phyloP scores from a whole-genome alignment of 2,888 invertebrate genomes.

The Watsonalla binaria region DNA sequence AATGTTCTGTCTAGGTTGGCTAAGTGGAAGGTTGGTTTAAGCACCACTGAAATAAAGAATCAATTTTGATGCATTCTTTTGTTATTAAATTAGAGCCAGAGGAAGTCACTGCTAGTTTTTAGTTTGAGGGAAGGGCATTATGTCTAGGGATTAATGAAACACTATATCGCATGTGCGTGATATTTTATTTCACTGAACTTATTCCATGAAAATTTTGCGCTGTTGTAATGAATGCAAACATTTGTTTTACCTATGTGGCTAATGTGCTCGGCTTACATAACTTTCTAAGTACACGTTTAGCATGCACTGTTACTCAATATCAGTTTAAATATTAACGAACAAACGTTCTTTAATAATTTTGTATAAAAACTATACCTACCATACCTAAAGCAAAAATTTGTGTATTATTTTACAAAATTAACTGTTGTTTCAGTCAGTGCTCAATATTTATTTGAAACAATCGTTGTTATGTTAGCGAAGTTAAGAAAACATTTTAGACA shows the following conservation, averaged over 20 bases:
- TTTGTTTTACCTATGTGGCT: slow-evolving; percentile 64
- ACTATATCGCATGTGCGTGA: slow-evolving; percentile 72
- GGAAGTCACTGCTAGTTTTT: too few species aligned
- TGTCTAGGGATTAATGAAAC: slow-evolving; percentile 44
- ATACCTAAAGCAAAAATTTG: slow-evolving; percentile 49
- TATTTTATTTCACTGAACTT: slow-evolving; percentile 73
- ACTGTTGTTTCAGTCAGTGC: slow-evolving; percentile 38
- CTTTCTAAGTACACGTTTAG: slow-evolving; percentile 49
- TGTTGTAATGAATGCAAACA: slow-evolving; percentile 59
- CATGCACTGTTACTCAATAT: slow-evolving; percentile 44
- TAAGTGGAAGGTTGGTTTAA: too few species aligned
- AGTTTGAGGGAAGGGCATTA: neutral
- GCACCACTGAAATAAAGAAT: too few species aligned
- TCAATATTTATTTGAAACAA: slow-evolving; percentile 28
- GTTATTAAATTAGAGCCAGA: too few species aligned
- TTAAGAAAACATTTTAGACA: neutral
- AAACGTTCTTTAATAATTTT: slow-evolving; percentile 50
- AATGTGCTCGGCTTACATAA: slow-evolving; percentile 65
- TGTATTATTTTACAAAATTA: slow-evolving; percentile 26
- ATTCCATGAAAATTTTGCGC: slow-evolving; percentile 63
- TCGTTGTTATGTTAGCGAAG: slow-evolving; percentile 12
- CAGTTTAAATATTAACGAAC: slow-evolving; percentile 51
- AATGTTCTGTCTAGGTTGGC: too few species aligned
- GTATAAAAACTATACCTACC: slow-evolving; percentile 50
- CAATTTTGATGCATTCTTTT: too few species aligned